Base-by-base conservation (phyloP, 64 coral and sea anemone species). In the Dendrophyllia cribrosa region DNA sequence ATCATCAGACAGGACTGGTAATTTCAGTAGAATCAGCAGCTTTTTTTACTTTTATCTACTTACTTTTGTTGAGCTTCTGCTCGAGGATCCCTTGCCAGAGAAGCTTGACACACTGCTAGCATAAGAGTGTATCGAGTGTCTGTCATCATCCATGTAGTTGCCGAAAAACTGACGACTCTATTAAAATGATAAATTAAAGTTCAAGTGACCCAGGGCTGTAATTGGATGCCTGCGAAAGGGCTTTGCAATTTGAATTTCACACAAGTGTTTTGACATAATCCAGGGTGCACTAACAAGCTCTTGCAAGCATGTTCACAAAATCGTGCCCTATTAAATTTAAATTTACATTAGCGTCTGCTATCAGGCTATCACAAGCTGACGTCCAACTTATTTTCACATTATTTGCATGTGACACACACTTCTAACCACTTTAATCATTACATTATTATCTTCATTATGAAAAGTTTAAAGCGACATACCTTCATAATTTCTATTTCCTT, bases 401-500 rank as follows among this genome's bases (percentile, higher is more conserved):
- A 34, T 34, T 34, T 34, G 34, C 2, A 34, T 34, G 34, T 2
- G 34, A 34, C 0, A 2, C 34, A 34, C 34, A 34, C 34, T 2
- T 34, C 34, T 34, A 34, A 34, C 34, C 34, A 34, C 34, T 34
- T 34, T 34, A 34, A 34, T 34, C n/a, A n/a, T n/a, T n/a, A n/a
- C n/a, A n/a, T n/a, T n/a, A n/a, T n/a, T n/a, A n/a, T n/a, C n/a
- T n/a, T n/a, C n/a, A n/a, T n/a, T n/a, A n/a, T n/a, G n/a, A n/a
- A n/a, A n/a, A n/a, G n/a, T n/a, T n/a, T n/a, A n/a, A 55, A 55
- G 52, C 11, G 7, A 48, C 76, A 77, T 72, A 91, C 95, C 76
- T 88, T 97, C 66, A 97, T 97, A 13, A 89, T 25, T 62, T 97
- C 88, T 2, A 97, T 94, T 90, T 97, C 95, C 47, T 87, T 93